A percentile compares a stretch with the other conserved stretches of the same genome.
These are phyloP conservation scores for Parnassius smintheus DNA, from an alignment of 2,888 invertebrate genomes.

Conservation along the genomic window DNA sequence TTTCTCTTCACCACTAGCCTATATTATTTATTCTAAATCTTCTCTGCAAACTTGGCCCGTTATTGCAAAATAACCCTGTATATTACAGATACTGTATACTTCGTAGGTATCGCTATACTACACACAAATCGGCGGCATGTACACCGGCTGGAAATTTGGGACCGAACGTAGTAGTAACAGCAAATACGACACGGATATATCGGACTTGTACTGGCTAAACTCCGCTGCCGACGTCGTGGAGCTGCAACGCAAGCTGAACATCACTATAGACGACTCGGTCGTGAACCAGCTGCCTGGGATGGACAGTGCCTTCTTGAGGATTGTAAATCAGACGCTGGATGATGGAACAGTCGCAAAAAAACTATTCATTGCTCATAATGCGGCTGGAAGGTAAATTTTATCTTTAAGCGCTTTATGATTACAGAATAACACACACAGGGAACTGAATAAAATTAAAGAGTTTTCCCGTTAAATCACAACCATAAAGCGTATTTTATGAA, in stretches of 20 bases:
- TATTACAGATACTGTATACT: neutral
- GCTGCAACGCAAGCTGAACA: constrained; percentile 78
- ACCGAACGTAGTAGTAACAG: constrained; percentile 82
- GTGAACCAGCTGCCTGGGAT: constrained; percentile 57
- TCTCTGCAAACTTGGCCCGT: neutral
- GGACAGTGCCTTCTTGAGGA: constrained; percentile 84
- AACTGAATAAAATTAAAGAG: too few species aligned
- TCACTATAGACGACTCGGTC: constrained; percentile 56
- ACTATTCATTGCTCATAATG: constrained; percentile 89
- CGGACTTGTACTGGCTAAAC: constrained; percentile 88
- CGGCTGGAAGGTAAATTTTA: constrained; percentile 83
- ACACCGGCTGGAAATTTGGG: constrained; percentile 87
- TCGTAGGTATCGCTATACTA: constrained; percentile 86
- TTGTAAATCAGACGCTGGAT: constrained; percentile 72
- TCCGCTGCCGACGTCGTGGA: constrained; percentile 88
- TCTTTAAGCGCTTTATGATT: too few species aligned
- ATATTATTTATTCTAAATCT: too few species aligned
- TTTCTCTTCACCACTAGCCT: too few species aligned
- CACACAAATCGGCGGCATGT: constrained; percentile 88
- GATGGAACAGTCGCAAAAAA: constrained; percentile 58
- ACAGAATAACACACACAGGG: too few species aligned
- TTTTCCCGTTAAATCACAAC: too few species aligned
- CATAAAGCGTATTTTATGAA: too few species aligned
- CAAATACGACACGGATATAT: constrained; percentile 80
- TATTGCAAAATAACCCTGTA: too few species aligned